Evolutionary conservation across 2,113 vertebrate species (phyloP).

Genomic region (Labeo rohita): DNA sequence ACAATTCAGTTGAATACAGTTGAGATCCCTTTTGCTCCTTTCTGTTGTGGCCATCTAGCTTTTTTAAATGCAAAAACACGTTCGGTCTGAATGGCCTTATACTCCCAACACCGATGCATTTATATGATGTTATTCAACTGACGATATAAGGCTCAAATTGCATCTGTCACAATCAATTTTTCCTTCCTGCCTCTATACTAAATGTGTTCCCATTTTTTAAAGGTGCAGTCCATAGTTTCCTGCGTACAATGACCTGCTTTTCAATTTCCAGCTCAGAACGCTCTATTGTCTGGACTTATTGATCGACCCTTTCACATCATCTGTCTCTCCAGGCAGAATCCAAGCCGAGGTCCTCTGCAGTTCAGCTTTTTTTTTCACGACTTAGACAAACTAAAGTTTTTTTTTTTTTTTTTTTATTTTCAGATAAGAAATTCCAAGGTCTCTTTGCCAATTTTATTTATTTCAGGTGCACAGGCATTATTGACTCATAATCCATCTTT

Average conservation of each 20-base stretch:
- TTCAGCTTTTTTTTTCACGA: not conserved
- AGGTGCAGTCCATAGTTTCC: constrained; percentile 21
- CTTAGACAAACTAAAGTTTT: not conserved
- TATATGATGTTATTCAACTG: not conserved
- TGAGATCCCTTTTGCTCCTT: not conserved
- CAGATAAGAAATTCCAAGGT: not conserved
- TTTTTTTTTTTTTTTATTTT: not conserved
- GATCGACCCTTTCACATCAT: constrained; percentile 20
- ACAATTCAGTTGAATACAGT: not conserved
- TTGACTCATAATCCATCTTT: constrained; percentile 2
- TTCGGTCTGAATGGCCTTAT: not conserved
- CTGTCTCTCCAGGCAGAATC: constrained; percentile 24
- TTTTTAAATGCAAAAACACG: not conserved
- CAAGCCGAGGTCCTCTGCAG: not conserved
- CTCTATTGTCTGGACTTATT: constrained; percentile 33
- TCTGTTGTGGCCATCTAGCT: not conserved
- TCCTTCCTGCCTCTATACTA: not conserved
- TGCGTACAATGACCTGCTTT: constrained; percentile 19
- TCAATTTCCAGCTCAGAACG: constrained; percentile 20
- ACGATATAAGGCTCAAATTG: constrained; percentile 12
- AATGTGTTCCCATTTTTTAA: not conserved
- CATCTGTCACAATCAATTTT: constrained; percentile 23
- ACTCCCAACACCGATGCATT: not conserved
- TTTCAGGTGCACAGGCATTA: not conserved
- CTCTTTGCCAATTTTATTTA: not conserved